Evolutionary conservation across 2,797 vertebrate species (phyloP).

Genomic region (Chiroxiphia lanceolata): DNA sequence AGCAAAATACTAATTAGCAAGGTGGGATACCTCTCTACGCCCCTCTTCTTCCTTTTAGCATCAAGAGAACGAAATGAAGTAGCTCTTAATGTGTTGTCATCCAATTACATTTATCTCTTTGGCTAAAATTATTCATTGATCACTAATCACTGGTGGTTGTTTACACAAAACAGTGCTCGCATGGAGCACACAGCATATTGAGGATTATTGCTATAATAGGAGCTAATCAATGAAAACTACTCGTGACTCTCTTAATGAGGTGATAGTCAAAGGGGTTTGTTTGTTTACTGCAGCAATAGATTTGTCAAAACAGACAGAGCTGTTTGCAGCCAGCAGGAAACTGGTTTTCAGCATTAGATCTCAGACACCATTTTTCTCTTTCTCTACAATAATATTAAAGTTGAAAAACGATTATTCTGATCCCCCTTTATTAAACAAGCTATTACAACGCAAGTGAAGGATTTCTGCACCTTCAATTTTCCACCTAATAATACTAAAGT

Average conservation of each 20-base stretch:
- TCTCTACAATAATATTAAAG: constrained; percentile 62
- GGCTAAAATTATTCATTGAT: constrained; percentile 75
- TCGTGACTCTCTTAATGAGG: constrained; percentile 66
- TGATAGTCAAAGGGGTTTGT: constrained; percentile 49
- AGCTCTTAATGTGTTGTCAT: constrained; percentile 52
- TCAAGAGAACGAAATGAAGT: constrained; percentile 58
- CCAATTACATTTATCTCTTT: constrained; percentile 54
- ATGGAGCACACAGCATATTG: constrained; percentile 49
- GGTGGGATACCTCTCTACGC: constrained; percentile 39
- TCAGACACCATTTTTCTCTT: constrained; percentile 48
- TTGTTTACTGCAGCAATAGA: constrained; percentile 47
- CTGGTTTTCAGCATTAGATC: constrained; percentile 43
- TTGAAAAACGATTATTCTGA: constrained; percentile 35
- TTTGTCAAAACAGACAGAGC: constrained; percentile 60
- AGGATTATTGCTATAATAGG: constrained; percentile 68
- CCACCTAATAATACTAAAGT: constrained; percentile 54
- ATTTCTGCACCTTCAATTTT: constrained; percentile 62
- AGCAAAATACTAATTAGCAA: constrained; percentile 26
- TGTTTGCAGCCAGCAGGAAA: constrained; percentile 62
- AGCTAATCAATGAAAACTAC: constrained; percentile 73
- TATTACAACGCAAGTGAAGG: constrained; percentile 53
- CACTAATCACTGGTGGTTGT: constrained; percentile 73
- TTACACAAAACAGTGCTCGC: constrained; percentile 64
- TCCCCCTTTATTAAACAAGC: constrained; percentile 60
- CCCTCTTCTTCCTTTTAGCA: constrained; percentile 23